Evolutionary conservation across 2,797 vertebrate species (phyloP).

Genomic region (Pteronotus mesoamericanus): DNA sequence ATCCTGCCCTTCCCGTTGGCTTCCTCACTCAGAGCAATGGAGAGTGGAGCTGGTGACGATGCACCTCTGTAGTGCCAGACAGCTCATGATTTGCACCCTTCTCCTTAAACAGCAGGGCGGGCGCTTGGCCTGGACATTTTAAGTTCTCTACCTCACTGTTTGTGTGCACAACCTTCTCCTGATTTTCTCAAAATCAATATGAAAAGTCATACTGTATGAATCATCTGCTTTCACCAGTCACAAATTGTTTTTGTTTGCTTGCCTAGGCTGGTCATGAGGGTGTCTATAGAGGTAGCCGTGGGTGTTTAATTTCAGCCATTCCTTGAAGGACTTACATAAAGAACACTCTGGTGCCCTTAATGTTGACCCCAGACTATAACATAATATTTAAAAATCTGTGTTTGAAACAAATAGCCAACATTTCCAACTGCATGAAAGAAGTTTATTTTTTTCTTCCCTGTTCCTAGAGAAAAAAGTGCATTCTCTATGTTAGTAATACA

Average conservation of each 20-base stretch:
- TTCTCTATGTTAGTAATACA: neutral
- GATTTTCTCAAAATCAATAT: neutral
- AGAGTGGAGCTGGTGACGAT: neutral
- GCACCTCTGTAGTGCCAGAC: neutral
- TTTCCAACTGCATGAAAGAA: neutral
- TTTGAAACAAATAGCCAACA: neutral
- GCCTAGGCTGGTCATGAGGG: neutral
- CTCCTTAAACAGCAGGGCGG: neutral
- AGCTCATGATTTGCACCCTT: neutral
- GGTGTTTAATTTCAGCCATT: neutral
- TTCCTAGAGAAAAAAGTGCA: neutral
- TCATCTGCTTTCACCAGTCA: neutral
- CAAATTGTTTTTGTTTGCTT: neutral
- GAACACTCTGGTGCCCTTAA: neutral
- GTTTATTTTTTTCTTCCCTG: no score
- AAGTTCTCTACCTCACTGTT: neutral
- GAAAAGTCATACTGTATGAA: neutral
- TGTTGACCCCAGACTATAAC: neutral
- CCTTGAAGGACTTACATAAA: neutral
- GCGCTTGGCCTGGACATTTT: neutral
- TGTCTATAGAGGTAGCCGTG: neutral
- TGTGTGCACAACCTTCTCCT: neutral
- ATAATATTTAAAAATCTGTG: neutral
- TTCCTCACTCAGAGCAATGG: neutral
- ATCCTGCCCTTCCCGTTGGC: neutral